Evolutionary conservation across 2,113 vertebrate species (phyloP).

Genomic region (Amia ocellicauda): DNA sequence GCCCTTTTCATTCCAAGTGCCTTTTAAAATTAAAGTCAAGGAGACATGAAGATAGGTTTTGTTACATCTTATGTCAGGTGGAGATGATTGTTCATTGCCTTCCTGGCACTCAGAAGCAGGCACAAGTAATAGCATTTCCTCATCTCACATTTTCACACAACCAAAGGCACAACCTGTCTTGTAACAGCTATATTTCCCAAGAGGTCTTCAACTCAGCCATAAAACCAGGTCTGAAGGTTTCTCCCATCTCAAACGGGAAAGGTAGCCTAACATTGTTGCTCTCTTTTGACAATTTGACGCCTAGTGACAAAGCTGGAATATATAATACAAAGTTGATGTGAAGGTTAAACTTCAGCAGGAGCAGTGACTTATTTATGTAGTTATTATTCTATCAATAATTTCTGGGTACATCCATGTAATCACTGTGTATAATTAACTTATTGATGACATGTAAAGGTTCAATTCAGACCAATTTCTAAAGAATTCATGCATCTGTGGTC

Average conservation of each 20-base stretch:
- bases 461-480: too few species aligned
- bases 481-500: too few species aligned
- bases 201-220: conserved; percentile 7
- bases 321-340: background rate
- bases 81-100: conserved; percentile 18
- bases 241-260: background rate
- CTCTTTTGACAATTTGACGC: background rate
- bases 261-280: background rate
- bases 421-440: too few species aligned
- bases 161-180: conserved; percentile 4
- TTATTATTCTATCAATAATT: background rate
- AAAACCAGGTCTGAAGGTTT: too few species aligned
- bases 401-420: too few species aligned
- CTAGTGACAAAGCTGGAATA: background rate
- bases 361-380: background rate
- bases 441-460: too few species aligned
- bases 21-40: conserved; percentile 19
- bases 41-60: conserved; percentile 13
- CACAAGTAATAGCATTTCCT: conserved; percentile 17
- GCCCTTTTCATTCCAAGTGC: conserved; percentile 16
- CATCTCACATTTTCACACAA: conserved; percentile 16
- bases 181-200: conserved; percentile 30
- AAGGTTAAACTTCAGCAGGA: background rate
- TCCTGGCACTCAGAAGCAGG: conserved; percentile 15
- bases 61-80: conserved; percentile 8